phyloP scores from a whole-genome alignment of 1,140 invertebrate genomes.

The Eubasilissa regina region DNA sequence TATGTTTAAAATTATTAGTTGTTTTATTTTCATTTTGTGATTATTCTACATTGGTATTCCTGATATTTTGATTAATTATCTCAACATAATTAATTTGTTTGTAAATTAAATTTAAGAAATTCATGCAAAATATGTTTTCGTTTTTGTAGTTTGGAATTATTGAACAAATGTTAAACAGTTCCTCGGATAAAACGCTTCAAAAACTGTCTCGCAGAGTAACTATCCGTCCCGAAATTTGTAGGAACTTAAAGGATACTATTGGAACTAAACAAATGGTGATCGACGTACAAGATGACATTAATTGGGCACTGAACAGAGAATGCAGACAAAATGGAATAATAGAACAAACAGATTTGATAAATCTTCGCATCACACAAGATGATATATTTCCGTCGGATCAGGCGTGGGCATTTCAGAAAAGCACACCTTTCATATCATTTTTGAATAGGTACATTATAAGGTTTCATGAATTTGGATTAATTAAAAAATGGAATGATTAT shows the following conservation, averaged over 20 bases:
- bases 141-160: background rate
- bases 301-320: background rate
- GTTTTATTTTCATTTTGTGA: no score
- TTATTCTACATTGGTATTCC: no score
- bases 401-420: slow-evolving; percentile 9
- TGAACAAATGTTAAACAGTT: slow-evolving; percentile 10
- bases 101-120: no score
- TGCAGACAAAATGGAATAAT: background rate
- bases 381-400: slow-evolving; percentile 6
- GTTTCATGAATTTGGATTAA: slow-evolving; percentile 21
- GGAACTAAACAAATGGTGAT: slow-evolving; percentile 11
- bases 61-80: no score
- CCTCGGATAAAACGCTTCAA: background rate
- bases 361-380: slow-evolving; percentile 8
- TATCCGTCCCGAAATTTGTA: background rate
- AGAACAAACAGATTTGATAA: background rate
- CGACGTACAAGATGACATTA: background rate
- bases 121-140: background rate
- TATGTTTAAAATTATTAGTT: no score
- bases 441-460: background rate
- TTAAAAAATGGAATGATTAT: slow-evolving; percentile 21
- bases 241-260: background rate
- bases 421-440: background rate
- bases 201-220: background rate
- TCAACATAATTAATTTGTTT: no score